These are phyloP conservation scores for Campylorhamphus procurvoides DNA, from an alignment of 2,113 vertebrate genomes.

Conservation along the genomic window DNA sequence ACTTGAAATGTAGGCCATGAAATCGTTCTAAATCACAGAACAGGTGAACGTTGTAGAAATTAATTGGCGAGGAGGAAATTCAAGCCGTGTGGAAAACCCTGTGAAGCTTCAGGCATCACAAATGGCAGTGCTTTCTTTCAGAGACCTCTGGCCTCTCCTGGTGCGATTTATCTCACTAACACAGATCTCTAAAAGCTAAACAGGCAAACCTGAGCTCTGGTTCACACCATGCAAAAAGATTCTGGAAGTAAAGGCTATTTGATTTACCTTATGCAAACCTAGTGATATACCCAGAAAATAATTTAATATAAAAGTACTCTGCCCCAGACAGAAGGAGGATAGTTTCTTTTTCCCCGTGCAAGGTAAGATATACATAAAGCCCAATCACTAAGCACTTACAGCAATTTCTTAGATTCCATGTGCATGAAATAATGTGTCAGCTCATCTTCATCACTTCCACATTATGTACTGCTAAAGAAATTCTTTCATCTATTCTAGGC, in stretches of 20 bases:
- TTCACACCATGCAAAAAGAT: neutral
- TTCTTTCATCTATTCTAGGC: neutral
- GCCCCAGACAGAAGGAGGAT: neutral
- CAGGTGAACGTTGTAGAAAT: neutral
- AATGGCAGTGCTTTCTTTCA: neutral
- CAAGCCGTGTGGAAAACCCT: neutral
- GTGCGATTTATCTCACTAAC: neutral
- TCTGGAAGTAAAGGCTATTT: neutral
- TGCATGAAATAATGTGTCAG: neutral
- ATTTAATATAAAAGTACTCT: neutral
- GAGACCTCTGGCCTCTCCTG: neutral
- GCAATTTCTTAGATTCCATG: neutral
- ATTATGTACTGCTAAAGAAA: neutral
- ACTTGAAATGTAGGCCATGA: neutral
- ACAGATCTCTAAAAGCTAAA: neutral
- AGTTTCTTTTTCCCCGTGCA: neutral
- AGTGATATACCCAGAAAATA: neutral
- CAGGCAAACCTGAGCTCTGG: neutral
- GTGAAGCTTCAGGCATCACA: neutral
- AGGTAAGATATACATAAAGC: neutral
- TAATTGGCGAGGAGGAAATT: neutral
- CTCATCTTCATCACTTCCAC: neutral
- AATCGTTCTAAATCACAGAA: neutral
- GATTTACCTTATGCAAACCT: neutral
- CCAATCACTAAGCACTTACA: neutral